A percentile compares a stretch with the other conserved stretches of the same genome.
Conservation (phyloP, 2,888 invertebrate genomes). For the Brachynemurus nebulosus region DNA sequence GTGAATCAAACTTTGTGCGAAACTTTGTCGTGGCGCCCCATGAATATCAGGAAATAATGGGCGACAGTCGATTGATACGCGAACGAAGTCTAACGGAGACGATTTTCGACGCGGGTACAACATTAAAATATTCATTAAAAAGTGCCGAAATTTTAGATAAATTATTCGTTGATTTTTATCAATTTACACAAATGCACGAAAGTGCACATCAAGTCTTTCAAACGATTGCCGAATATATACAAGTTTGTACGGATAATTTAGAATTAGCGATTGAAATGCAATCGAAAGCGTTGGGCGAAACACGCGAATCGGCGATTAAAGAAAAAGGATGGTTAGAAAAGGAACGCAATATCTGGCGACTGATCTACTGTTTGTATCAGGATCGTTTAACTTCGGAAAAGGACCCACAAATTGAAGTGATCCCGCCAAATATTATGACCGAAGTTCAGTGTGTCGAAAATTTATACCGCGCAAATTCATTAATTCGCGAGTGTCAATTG, state of each 20-base stretch:
- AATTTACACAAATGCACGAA: conserved; percentile 27
- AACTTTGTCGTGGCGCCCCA: neutral
- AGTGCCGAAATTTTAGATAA: conserved; percentile 21
- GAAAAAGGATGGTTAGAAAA: conserved; percentile 46
- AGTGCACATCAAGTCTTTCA: conserved; percentile 27
- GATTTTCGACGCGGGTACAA: neutral
- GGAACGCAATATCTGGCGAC: conserved; percentile 81
- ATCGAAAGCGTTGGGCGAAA: neutral
- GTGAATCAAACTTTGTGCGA: conserved; percentile 17
- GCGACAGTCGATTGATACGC: neutral
- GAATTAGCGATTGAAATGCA: conserved; percentile 12
- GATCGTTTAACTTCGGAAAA: conserved; percentile 48
- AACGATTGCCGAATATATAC: conserved; percentile 27
- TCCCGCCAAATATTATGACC: conserved; percentile 33
- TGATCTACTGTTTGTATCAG: conserved; percentile 66
- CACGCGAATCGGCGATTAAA: neutral
- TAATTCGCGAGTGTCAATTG: conserved; percentile 56
- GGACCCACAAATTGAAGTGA: conserved; percentile 24
- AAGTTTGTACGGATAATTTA: conserved; percentile 29
- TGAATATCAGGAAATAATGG: conserved; percentile 1
- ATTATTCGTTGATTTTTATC: conserved; percentile 30
- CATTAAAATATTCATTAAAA: neutral
- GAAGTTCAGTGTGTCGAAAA: conserved; percentile 44
- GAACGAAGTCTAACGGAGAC: neutral
- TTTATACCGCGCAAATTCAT: conserved; percentile 41